Conservation (phyloP, 2,797 vertebrate genomes). For the Sebastolobus alascanus region DNA sequence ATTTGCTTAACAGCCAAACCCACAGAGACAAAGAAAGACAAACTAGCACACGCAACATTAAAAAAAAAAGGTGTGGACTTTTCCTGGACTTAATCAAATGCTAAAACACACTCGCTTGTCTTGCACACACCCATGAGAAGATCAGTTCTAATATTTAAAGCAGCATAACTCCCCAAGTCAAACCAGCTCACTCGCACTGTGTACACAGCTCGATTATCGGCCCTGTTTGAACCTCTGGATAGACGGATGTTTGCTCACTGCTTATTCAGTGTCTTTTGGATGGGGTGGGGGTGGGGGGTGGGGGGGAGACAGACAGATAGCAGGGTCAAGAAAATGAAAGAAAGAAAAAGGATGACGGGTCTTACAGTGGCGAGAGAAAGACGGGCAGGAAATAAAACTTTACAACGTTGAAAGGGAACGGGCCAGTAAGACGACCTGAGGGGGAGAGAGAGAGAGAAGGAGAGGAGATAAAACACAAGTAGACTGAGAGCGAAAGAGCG, state of each 20-base stretch:
- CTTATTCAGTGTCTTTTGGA: conserved; percentile 24
- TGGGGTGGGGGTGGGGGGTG: no score
- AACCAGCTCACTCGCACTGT: conserved; percentile 56
- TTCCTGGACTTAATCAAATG: conserved; percentile 60
- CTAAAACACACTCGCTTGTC: conserved; percentile 57
- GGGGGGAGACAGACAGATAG: not conserved
- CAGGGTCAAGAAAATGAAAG: conserved; percentile 1
- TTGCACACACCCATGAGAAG: conserved; percentile 60
- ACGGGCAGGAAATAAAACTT: conserved; percentile 18
- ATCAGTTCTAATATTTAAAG: conserved; percentile 40
- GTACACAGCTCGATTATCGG: conserved; percentile 72
- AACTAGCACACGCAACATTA: conserved; percentile 30
- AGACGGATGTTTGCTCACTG: conserved; percentile 33
- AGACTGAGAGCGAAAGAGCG: conserved; percentile 12
- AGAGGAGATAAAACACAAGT: conserved; percentile 32
- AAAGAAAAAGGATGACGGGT: conserved; percentile 1
- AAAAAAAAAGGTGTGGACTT: conserved; percentile 59
- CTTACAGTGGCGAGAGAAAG: not conserved
- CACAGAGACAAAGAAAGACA: conserved; percentile 39
- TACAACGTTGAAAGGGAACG: conserved; percentile 1
- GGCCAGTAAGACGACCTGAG: not conserved
- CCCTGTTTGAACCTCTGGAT: conserved; percentile 36
- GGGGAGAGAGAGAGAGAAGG: not conserved
- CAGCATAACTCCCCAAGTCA: conserved; percentile 49
- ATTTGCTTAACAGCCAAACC: conserved; percentile 35